Evolutionary conservation across 2,797 vertebrate species (phyloP).

Genomic region (Scomberomorus guttatus): DNA sequence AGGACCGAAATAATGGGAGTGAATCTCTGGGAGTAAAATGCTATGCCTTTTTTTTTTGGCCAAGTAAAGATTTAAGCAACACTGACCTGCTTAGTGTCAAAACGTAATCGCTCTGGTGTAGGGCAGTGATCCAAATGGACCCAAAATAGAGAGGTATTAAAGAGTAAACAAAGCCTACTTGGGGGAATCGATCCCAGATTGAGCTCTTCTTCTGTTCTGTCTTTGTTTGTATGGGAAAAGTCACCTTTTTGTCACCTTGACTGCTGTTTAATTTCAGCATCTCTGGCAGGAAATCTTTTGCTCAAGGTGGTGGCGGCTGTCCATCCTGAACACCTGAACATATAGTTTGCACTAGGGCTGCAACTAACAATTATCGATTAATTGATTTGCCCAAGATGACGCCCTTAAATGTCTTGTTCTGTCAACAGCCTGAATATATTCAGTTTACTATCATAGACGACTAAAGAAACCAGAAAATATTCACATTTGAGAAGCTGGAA

Average conservation of each 20-base stretch:
- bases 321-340: neutral
- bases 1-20: slow-evolving; percentile 4
- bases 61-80: slow-evolving; percentile 6
- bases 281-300: neutral
- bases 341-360: neutral
- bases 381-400: too few relatives aligned
- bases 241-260: neutral
- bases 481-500: too few relatives aligned
- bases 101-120: neutral
- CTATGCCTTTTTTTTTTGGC: neutral
- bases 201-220: neutral
- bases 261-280: neutral
- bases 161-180: too few relatives aligned
- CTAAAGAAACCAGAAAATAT: too few relatives aligned
- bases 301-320: neutral
- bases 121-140: neutral
- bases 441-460: too few relatives aligned
- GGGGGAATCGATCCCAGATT: neutral
- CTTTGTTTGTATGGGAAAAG: neutral
- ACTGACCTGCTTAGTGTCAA: neutral
- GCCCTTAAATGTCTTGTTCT: too few relatives aligned
- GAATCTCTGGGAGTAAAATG: neutral
- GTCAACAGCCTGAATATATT: too few relatives aligned
- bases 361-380: too few relatives aligned
- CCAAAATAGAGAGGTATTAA: too few relatives aligned